Evolutionary conservation across 2,797 vertebrate genomes (phyloP), one percentile per base, ranked within the genome.

Genomic region (Lagocephalus sceleratus): DNA sequence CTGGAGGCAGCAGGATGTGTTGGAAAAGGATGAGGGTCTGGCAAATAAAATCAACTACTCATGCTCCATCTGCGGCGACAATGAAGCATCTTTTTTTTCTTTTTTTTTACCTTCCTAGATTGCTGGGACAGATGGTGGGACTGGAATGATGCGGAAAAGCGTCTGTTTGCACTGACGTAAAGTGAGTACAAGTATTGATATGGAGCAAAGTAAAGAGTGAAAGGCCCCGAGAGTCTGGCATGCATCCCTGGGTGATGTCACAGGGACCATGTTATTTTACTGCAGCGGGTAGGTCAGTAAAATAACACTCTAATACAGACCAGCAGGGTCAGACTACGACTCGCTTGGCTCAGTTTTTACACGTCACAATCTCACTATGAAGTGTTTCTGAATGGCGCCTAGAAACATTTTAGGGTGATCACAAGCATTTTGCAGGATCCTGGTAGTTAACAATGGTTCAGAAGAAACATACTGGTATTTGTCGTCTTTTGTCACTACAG

Each of bases 121-220:
- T 57, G 51, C 32, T 54, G 20, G 22, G 38, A 54, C 58, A 77
- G 47, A 66, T 72, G 60, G 51, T 44, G 11, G 5, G 23, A 47
- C 16, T 21, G 45, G 47, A 49, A 53, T 20, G 26, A 49, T 44
- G 14, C 35, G n/a, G 22, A 60, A 68, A n/a, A 51, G 57, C 58
- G 74, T 65, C 42, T 5, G 35, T 72, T 60, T 71, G 49, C 52
- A 29, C 54, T 71, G 60, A 71, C 25, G 51, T 43, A 63, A 63
- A 40, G 14, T 62, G 59, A 50, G n/a, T 19, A 21, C 26, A 59
- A 60, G 38, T 3, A n/a, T 35, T 52, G 41, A 67, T 60, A 60
- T n/a, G 60, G 53, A 53, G 41, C 22, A 20, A 57, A 51, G 38
- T 23, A 20, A 71, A 68, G 54, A 49, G 25, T 52, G 35, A 52